These are phyloP conservation scores for Drosophila navojoa DNA, from an alignment of 1,140 invertebrate genomes.

Conservation along the genomic window DNA sequence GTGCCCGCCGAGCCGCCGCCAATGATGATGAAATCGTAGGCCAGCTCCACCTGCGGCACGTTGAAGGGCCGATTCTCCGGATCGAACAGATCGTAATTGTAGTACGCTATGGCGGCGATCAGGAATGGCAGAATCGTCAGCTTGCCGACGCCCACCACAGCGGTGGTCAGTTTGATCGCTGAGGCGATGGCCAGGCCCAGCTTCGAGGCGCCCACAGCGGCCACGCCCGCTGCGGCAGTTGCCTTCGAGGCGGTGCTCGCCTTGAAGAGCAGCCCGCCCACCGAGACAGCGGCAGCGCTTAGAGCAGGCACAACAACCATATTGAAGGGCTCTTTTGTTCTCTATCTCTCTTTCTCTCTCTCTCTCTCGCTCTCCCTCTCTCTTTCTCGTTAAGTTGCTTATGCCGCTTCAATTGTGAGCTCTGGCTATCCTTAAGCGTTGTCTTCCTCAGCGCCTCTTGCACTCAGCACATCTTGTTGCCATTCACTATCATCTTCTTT, in stretches of 20 bases:
- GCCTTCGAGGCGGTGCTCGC: slow-evolving; percentile 75
- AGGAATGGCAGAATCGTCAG: slow-evolving; percentile 91
- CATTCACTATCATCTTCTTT: neutral
- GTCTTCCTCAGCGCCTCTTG: neutral
- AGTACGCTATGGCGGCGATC: slow-evolving; percentile 91
- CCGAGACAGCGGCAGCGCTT: slow-evolving; percentile 72
- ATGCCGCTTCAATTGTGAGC: neutral
- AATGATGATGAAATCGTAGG: slow-evolving; percentile 92
- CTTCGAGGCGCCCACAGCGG: slow-evolving; percentile 72
- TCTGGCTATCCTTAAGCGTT: neutral
- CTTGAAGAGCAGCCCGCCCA: slow-evolving; percentile 77
- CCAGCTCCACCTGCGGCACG: slow-evolving; percentile 86
- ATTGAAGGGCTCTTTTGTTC: neutral
- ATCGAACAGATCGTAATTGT: slow-evolving; percentile 93
- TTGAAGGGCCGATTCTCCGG: slow-evolving; percentile 92
- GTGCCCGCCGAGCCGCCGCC: slow-evolving; percentile 94
- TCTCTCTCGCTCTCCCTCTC: neutral
- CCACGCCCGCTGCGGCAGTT: slow-evolving; percentile 71
- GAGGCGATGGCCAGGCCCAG: slow-evolving; percentile 85
- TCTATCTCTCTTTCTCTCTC: neutral
- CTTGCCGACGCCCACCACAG: slow-evolving; percentile 88
- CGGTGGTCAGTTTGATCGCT: slow-evolving; percentile 88
- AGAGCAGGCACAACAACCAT: slow-evolving; percentile 77
- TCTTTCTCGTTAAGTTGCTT: neutral
- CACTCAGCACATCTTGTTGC: slow-evolving; percentile 31